Conservation (phyloP, 2,888 invertebrate species). For the Caenorhabditis zanzibari region DNA sequence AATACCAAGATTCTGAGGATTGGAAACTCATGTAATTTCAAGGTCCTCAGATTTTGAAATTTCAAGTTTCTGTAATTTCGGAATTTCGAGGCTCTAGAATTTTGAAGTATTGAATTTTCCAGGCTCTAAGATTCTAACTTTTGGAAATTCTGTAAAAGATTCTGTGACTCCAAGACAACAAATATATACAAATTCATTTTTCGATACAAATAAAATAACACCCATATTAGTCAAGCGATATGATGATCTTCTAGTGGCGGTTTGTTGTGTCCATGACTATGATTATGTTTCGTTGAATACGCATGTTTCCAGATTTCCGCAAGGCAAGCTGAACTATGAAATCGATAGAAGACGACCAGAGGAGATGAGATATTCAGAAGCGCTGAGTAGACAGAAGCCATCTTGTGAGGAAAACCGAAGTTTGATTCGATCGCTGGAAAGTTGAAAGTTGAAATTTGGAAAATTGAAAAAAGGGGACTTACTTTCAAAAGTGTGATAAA, state of each 20-base stretch:
- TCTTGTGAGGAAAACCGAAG: conserved; percentile 65
- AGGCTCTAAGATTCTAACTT: neutral
- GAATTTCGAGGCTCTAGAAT: too few species aligned
- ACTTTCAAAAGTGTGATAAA: conserved; percentile 76
- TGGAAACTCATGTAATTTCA: too few species aligned
- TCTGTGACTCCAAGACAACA: neutral
- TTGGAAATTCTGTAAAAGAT: neutral
- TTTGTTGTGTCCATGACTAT: conserved; percentile 27
- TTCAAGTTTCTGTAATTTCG: too few species aligned
- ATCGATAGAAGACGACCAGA: conserved; percentile 66
- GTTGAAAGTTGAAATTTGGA: neutral
- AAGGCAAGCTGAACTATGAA: conserved; percentile 74
- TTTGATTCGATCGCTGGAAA: conserved; percentile 77
- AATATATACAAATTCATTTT: conserved; percentile 5
- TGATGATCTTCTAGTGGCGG: conserved; percentile 50
- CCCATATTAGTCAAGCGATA: conserved; percentile 47
- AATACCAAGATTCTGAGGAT: too few species aligned
- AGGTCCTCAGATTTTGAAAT: too few species aligned
- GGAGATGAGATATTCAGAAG: conserved; percentile 64
- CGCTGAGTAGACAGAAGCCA: conserved; percentile 66
- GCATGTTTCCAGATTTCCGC: conserved; percentile 76
- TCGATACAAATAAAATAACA: conserved; percentile 30
- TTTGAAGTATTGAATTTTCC: neutral
- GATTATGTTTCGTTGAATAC: conserved; percentile 63
- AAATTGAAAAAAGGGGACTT: neutral